Evolutionary conservation across 2,113 vertebrate species (phyloP).

Genomic region (Macaca mulatta): DNA sequence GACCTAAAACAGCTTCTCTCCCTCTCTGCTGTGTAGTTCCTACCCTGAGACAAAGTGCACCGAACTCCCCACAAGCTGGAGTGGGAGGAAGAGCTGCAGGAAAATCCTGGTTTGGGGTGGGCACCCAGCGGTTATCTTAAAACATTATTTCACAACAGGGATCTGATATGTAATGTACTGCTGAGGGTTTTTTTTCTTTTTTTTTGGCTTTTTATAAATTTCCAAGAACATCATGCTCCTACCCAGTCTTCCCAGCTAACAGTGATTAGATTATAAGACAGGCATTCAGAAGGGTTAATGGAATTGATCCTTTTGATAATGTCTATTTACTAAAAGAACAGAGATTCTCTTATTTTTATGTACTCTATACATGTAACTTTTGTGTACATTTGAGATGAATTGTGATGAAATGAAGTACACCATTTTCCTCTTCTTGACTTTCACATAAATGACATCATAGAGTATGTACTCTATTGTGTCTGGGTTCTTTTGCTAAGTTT

Average conservation of each 20-base stretch:
- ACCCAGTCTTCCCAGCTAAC: background rate
- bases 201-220: background rate
- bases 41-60: background rate
- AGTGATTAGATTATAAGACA: background rate
- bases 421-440: background rate
- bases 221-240: background rate
- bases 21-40: background rate
- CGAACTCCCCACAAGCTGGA: background rate
- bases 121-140: background rate
- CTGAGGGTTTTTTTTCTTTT: background rate
- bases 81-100: background rate
- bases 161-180: background rate
- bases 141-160: constrained; percentile 5
- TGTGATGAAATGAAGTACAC: background rate
- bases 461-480: background rate
- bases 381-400: background rate
- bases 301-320: background rate
- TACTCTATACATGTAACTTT: background rate
- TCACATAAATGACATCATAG: background rate
- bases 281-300: background rate
- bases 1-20: background rate
- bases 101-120: background rate
- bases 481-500: constrained; percentile 20
- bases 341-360: background rate
- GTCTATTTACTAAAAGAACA: background rate